Conservation (phyloP, 1,140 invertebrate genomes). For the Drosophila bipectinata region DNA sequence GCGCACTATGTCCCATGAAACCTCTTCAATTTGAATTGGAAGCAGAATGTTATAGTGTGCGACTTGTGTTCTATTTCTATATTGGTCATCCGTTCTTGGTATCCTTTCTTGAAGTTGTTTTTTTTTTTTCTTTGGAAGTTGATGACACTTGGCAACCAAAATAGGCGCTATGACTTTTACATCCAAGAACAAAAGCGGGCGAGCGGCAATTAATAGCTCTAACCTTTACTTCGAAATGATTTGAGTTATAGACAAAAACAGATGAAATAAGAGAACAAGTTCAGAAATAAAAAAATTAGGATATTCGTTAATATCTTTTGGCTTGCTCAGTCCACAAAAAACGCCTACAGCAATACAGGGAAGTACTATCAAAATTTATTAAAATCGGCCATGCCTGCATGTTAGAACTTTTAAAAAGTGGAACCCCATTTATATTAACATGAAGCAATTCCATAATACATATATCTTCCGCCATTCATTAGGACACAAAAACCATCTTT, state of each 20-base stretch:
- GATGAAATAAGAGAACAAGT: too few species aligned
- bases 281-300: not conserved
- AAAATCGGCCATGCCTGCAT: too few species aligned
- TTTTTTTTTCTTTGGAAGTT: conserved; percentile 15
- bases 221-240: too few species aligned
- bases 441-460: too few species aligned
- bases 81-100: conserved; percentile 8
- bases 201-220: too few species aligned
- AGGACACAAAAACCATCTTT: too few species aligned
- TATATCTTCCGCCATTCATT: too few species aligned
- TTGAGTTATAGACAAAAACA: too few species aligned
- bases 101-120: conserved; percentile 5
- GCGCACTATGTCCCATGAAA: not conserved
- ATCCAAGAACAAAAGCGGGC: too few species aligned
- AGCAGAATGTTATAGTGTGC: conserved; percentile 5
- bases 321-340: not conserved
- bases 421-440: too few species aligned
- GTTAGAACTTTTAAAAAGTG: too few species aligned
- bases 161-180: conserved; percentile 2
- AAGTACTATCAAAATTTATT: too few species aligned
- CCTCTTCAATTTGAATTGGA: conserved; percentile 1
- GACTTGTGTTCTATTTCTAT: conserved; percentile 3
- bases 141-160: conserved; percentile 17
- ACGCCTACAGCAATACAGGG: not conserved
- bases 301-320: not conserved